A percentile compares a stretch with the other conserved stretches of the same genome.
phyloP scores from a whole-genome alignment of 2,888 invertebrate species.

The Acleris laterana region DNA sequence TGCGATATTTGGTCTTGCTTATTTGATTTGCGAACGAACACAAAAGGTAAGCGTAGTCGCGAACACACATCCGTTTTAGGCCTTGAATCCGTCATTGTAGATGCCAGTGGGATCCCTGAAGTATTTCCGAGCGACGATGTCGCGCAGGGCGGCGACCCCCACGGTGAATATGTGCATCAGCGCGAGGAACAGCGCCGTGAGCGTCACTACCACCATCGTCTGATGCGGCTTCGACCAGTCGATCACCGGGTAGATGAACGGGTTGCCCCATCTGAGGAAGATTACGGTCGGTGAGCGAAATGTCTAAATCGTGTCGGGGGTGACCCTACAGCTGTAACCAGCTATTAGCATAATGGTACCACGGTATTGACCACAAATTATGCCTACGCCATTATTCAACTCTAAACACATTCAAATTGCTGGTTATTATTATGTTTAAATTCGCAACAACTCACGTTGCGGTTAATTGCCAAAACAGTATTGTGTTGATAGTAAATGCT shows the following conservation, averaged over 20 bases:
- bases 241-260: slow-evolving; percentile 90
- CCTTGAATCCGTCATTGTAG: slow-evolving; percentile 70
- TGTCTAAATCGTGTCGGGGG: background rate
- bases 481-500: slow-evolving; percentile 14
- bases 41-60: slow-evolving; percentile 4
- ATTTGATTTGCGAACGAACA: slow-evolving; percentile 29
- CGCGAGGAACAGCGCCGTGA: slow-evolving; percentile 87
- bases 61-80: slow-evolving; percentile 43
- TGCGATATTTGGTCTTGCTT: slow-evolving; percentile 23
- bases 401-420: background rate
- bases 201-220: slow-evolving; percentile 86
- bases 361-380: slow-evolving; percentile 1
- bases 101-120: slow-evolving; percentile 55
- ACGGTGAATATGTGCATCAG: slow-evolving; percentile 87
- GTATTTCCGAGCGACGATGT: slow-evolving; percentile 58
- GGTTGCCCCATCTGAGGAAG: slow-evolving; percentile 85
- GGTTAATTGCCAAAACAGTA: slow-evolving; percentile 16
- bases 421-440: background rate
- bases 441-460: slow-evolving; percentile 8
- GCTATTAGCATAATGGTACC: background rate
- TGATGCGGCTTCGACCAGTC: slow-evolving; percentile 90
- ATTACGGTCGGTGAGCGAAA: background rate
- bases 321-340: background rate
- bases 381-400: background rate
- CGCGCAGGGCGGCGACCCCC: slow-evolving; percentile 81